phyloP scores from a whole-genome alignment of 2,888 invertebrate genomes.

The Acanthoscelides obtectus region DNA sequence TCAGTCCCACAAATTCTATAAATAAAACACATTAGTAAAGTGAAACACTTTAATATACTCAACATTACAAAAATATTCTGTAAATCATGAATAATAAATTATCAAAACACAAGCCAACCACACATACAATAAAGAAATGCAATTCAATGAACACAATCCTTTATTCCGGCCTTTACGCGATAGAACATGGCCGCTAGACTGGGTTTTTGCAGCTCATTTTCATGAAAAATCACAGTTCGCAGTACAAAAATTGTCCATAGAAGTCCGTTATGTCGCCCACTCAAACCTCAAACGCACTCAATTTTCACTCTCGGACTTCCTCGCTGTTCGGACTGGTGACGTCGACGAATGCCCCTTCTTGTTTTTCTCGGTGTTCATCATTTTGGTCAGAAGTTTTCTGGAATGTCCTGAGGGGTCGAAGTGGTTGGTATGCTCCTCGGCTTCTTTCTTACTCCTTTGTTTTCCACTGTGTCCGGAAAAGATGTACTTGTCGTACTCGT shows the following conservation, averaged over 20 bases:
- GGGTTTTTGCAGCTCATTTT: not conserved
- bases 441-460: conserved; percentile 86
- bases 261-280: not conserved
- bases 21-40: not conserved
- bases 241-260: not conserved
- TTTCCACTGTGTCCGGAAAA: conserved; percentile 85
- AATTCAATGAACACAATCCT: not conserved
- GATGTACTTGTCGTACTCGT: conserved; percentile 86
- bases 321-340: not conserved
- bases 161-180: not conserved
- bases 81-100: not conserved
- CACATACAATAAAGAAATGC: not conserved
- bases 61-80: not conserved
- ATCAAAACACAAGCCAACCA: not conserved
- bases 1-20: not conserved
- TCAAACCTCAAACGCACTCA: not conserved
- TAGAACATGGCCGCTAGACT: not conserved
- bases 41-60: not conserved
- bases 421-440: conserved; percentile 83
- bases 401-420: conserved; percentile 90
- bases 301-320: conserved; percentile 6
- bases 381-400: conserved; percentile 82
- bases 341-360: conserved; percentile 56
- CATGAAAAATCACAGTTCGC: not conserved
- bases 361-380: conserved; percentile 79